Conservation (phyloP, 2,888 invertebrate species). For the Entomobrya multifasciata region DNA sequence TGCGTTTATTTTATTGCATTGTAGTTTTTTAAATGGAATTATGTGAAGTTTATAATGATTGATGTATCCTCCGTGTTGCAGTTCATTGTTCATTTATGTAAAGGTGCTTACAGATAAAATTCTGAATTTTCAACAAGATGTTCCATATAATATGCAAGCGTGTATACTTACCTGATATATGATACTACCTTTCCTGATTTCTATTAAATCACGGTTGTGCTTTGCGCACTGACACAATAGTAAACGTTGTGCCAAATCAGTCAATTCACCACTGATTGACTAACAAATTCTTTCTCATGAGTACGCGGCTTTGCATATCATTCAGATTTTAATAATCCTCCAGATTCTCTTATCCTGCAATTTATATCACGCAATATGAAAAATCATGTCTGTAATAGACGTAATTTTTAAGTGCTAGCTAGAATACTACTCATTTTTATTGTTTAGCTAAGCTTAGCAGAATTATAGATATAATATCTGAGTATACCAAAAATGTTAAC, state of each 20-base stretch:
- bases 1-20: not conserved
- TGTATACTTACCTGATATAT: too few species aligned
- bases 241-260: not conserved
- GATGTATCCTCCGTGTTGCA: not conserved
- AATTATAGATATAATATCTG: not conserved
- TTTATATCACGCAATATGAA: constrained; percentile 31
- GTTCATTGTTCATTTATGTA: too few species aligned
- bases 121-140: not conserved
- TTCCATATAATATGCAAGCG: too few species aligned
- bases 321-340: constrained; percentile 44
- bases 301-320: constrained; percentile 29
- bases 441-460: not conserved
- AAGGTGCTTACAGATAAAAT: too few species aligned
- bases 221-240: too few species aligned
- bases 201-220: too few species aligned
- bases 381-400: not conserved
- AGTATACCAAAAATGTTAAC: not conserved
- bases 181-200: too few species aligned
- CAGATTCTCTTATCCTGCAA: constrained; percentile 11
- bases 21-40: too few species aligned
- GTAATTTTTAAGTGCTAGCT: not conserved
- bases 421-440: not conserved
- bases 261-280: not conserved
- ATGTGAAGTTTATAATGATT: constrained; percentile 33
- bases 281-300: constrained; percentile 64